Evolutionary conservation across 2,888 invertebrate species (phyloP), one percentile per base, ranked within the genome.

Genomic region (Tholera decimalis): DNA sequence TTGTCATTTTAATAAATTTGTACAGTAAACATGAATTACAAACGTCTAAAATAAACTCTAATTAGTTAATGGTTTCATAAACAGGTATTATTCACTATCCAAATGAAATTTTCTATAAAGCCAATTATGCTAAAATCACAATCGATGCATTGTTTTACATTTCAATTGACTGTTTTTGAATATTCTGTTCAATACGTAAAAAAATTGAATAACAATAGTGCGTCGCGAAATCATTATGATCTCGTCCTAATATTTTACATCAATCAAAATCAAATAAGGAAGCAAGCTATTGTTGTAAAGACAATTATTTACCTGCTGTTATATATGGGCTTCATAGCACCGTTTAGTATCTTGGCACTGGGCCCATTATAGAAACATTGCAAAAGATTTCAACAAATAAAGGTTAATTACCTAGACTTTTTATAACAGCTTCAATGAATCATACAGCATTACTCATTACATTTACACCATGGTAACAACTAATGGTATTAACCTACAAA

Each of bases 401-500:
- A 49, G n/a, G 24, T 57, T 35, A 18, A 65, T n/a, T 33, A n/a
- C 39, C 33, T 33, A 37, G 20, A 22, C 39, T 58, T 39, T 66
- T 53, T 46, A 24, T 49, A 59, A 7, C 24, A 30, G 6, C 13
- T 59, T 3, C 8, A 30, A 47, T 73, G 79, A 73, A 55, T 78
- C 74, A 73, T 53, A 3, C 18, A 15, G 20, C 30, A 56, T 60
- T 59, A 44, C 59, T 74, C 47, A 74, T 71, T 43, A 47, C 44
- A 71, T 53, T 61, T 49, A 35, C 53, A 43, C 30, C 20, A 49
- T 63, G n/a, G 22, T 43, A 58, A 50, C 37, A 59, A 54, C 62
- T 66, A 77, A 77, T 62, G 51, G 53, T 33, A 54, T 63, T 67
- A 56, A 77, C 74, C 62, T 77, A 78, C 26, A 67, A 69, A 58